A percentile compares a stretch with the other conserved stretches of the same genome.
Evolutionary conservation across 2,113 vertebrate species (phyloP).

Genomic region (Willisornis vidua): DNA sequence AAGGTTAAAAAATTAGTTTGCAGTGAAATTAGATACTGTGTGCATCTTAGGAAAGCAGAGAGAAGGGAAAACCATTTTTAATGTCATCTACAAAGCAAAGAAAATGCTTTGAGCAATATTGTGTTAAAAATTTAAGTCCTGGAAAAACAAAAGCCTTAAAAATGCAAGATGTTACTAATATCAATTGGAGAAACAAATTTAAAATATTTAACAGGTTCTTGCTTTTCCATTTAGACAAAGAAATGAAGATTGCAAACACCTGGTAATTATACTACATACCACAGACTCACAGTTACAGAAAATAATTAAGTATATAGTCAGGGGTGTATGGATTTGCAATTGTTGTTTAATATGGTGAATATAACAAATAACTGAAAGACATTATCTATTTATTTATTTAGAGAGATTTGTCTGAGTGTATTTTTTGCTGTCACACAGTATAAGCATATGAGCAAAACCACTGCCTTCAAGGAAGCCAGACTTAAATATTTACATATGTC

Average conservation of each 20-base stretch:
- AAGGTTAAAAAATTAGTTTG: constrained; percentile 53
- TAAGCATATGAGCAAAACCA: background rate
- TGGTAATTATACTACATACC: background rate
- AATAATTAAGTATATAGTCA: background rate
- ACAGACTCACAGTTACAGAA: background rate
- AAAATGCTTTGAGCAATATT: constrained; percentile 48
- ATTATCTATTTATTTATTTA: background rate
- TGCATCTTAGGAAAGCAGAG: constrained; percentile 29
- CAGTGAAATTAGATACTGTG: constrained; percentile 36
- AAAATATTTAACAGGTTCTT: constrained; percentile 32
- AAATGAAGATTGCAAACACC: background rate
- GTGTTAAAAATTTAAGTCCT: constrained; percentile 63
- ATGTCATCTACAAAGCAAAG: constrained; percentile 20
- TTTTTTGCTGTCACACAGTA: background rate
- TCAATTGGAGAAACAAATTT: constrained; percentile 12
- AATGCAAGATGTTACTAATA: constrained; percentile 33
- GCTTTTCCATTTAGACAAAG: background rate
- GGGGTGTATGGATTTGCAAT: background rate
- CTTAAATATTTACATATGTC: background rate
- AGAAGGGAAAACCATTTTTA: constrained; percentile 24
- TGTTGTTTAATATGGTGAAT: background rate
- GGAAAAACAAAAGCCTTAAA: constrained; percentile 49
- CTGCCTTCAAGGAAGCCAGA: background rate
- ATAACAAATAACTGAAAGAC: background rate
- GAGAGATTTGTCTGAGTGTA: background rate